Percentiles rank a stretch among this genome's conserved stretches.
phyloP scores from a whole-genome alignment of 2,113 vertebrate genomes.

The Chamaea fasciata region DNA sequence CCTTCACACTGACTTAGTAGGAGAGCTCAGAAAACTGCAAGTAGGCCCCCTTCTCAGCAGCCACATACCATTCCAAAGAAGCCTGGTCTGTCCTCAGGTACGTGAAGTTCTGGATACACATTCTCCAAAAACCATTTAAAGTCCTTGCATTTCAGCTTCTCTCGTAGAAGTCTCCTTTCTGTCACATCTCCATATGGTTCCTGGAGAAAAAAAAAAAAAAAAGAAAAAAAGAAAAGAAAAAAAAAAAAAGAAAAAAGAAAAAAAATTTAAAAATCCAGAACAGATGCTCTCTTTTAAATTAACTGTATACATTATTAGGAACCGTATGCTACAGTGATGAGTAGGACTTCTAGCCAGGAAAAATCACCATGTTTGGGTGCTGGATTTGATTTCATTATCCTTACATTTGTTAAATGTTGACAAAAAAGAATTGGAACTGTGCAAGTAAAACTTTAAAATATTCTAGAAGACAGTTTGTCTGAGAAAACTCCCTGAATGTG shows the following conservation, averaged over 20 bases:
- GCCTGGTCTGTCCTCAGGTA: slow-evolving; percentile 87
- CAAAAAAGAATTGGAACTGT: neutral
- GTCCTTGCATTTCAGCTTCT: slow-evolving; percentile 84
- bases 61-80: slow-evolving; percentile 92
- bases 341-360: slow-evolving; percentile 9
- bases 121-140: slow-evolving; percentile 95
- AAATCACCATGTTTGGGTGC: slow-evolving; percentile 6
- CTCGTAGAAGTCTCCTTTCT: slow-evolving; percentile 79
- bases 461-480: neutral
- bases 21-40: neutral
- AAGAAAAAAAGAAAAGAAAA: no score
- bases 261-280: neutral
- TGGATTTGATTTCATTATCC: slow-evolving; percentile 27
- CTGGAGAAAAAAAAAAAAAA: slow-evolving; percentile 58
- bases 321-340: neutral
- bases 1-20: neutral
- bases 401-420: slow-evolving; percentile 14
- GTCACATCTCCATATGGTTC: slow-evolving; percentile 93
- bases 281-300: slow-evolving; percentile 38
- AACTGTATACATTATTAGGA: slow-evolving; percentile 41
- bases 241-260: neutral
- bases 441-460: neutral
- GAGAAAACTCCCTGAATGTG: neutral
- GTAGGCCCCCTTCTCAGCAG: neutral
- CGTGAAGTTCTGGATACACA: slow-evolving; percentile 86